Evolutionary conservation across 2,797 vertebrate genomes (phyloP).

Genomic region (Haliaeetus vocifer): DNA sequence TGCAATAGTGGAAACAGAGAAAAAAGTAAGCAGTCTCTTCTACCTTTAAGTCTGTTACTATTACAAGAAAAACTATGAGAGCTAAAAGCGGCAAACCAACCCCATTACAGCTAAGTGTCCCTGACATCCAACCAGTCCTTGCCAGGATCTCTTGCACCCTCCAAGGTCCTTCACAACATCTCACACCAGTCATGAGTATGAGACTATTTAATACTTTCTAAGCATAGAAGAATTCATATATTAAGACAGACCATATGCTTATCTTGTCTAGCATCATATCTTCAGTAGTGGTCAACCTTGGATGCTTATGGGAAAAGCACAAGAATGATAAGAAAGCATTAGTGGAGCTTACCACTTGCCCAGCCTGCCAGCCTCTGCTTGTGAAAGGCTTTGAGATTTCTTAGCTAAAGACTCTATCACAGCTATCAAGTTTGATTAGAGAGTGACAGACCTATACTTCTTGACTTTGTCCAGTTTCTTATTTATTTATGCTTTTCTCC

Average conservation of each 20-base stretch:
- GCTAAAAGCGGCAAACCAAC: background rate
- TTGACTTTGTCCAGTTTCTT: background rate
- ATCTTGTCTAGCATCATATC: background rate
- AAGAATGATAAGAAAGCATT: background rate
- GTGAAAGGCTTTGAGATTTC: background rate
- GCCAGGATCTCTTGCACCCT: background rate
- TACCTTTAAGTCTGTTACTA: background rate
- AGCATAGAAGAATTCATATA: background rate
- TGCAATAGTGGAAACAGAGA: background rate
- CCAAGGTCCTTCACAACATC: background rate
- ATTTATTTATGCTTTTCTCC: background rate
- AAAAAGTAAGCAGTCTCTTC: background rate
- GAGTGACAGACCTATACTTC: background rate
- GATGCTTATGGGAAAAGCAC: background rate
- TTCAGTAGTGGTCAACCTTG: background rate
- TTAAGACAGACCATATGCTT: background rate
- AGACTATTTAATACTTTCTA: background rate
- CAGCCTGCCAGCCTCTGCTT: background rate
- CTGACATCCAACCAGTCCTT: background rate
- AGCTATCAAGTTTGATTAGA: background rate
- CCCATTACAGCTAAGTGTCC: background rate
- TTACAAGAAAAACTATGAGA: background rate
- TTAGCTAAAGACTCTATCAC: background rate
- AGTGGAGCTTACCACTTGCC: background rate
- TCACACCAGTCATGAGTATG: background rate